phyloP scores from a whole-genome alignment of 2,113 vertebrate genomes.

The Girardinichthys multiradiatus region DNA sequence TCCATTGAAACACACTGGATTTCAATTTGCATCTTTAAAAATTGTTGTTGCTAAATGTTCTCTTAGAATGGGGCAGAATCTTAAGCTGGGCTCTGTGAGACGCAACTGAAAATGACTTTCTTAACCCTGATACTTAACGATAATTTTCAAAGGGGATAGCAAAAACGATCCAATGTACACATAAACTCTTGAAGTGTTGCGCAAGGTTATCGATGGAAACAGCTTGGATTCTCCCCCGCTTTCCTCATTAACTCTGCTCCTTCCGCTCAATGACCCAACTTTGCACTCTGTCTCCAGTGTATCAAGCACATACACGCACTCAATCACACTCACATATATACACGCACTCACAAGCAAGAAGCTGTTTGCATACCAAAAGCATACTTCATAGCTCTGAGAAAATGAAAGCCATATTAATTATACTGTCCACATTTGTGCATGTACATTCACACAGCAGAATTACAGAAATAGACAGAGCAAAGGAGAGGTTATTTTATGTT shows the following conservation, averaged over 20 bases:
- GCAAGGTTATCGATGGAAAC: constrained; percentile 64
- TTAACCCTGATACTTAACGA: constrained; percentile 40
- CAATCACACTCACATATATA: constrained; percentile 6
- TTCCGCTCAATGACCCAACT: constrained; percentile 62
- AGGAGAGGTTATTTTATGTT: constrained; percentile 64
- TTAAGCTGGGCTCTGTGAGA: constrained; percentile 37
- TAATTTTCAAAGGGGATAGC: constrained; percentile 49
- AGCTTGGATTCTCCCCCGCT: constrained; percentile 50
- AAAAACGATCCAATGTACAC: constrained; percentile 38
- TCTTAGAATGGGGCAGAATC: constrained; percentile 56
- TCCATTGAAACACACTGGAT: constrained; percentile 15
- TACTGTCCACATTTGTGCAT: constrained; percentile 41
- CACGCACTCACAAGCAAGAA: constrained; percentile 31
- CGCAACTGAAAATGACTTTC: constrained; percentile 43
- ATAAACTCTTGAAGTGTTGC: constrained; percentile 50
- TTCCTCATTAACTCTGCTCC: constrained; percentile 73
- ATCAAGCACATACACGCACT: constrained; percentile 25
- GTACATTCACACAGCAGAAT: constrained; percentile 15
- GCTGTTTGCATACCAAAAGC: constrained; percentile 77
- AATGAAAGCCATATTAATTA: constrained; percentile 74
- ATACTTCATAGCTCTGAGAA: constrained; percentile 69
- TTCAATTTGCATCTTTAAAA: constrained; percentile 56
- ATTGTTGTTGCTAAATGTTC: constrained; percentile 48
- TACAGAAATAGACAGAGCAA: constrained; percentile 23
- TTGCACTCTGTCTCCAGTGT: constrained; percentile 68